Percentiles rank a stretch among this genome's conserved stretches.
Conservation (phyloP, 2,888 invertebrate species). For the Diogma glabrata region DNA sequence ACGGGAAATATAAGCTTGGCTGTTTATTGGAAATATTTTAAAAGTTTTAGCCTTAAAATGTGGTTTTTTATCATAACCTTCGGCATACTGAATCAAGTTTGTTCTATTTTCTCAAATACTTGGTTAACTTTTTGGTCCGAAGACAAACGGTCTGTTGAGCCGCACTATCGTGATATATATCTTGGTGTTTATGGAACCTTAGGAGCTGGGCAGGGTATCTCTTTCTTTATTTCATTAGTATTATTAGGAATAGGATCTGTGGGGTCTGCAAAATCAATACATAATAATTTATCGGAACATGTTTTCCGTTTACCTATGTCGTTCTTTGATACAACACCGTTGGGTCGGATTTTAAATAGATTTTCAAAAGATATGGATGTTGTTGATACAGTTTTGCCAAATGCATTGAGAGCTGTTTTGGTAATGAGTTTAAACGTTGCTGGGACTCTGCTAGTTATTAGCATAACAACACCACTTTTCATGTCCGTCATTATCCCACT, state of each 20-base stretch:
- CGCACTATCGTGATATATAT: slow-evolving; percentile 24
- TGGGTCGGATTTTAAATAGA: slow-evolving; percentile 47
- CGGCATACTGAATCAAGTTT: slow-evolving; percentile 8
- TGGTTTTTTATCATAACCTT: not conserved
- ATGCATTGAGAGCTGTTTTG: not conserved
- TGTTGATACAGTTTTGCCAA: slow-evolving; percentile 42
- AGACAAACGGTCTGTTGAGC: slow-evolving; percentile 16
- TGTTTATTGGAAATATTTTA: slow-evolving; percentile 15
- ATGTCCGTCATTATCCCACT: slow-evolving; percentile 28
- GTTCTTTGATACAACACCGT: slow-evolving; percentile 50
- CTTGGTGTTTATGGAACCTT: slow-evolving; percentile 33
- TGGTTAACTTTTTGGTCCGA: slow-evolving; percentile 22
- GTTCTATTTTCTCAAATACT: slow-evolving; percentile 10
- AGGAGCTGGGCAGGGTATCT: slow-evolving; percentile 30
- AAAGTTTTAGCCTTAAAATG: slow-evolving; percentile 9
- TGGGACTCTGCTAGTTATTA: slow-evolving; percentile 20
- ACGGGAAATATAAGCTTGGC: slow-evolving; percentile 25
- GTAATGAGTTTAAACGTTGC: slow-evolving; percentile 17
- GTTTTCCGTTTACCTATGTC: slow-evolving; percentile 45
- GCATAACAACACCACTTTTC: slow-evolving; percentile 27
- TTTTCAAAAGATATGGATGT: slow-evolving; percentile 48
- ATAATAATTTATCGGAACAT: slow-evolving; percentile 38
- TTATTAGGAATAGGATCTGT: slow-evolving; percentile 40
- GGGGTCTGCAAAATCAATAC: slow-evolving; percentile 42
- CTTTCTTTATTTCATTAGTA: slow-evolving; percentile 35